phyloP scores from a whole-genome alignment of 2,113 vertebrate species.

The Sinocyclocheilus grahami region DNA sequence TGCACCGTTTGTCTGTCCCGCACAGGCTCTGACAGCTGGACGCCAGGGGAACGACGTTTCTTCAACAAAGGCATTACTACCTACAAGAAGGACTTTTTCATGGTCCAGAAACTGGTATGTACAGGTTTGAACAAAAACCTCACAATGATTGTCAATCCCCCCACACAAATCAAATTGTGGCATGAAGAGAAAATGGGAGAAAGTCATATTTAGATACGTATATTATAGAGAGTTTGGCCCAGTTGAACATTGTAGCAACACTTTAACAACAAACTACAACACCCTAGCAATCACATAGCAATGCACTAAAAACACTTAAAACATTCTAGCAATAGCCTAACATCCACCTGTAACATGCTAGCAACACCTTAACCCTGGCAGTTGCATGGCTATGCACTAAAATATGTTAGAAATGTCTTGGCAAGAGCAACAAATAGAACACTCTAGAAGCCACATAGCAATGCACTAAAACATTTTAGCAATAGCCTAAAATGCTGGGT shows the following conservation, averaged over 20 bases:
- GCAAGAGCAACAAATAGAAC: too few relatives aligned
- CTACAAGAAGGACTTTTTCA: constrained; percentile 97
- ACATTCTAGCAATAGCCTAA: neutral
- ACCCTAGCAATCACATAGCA: too few relatives aligned
- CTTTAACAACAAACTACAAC: too few relatives aligned
- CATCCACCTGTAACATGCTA: neutral
- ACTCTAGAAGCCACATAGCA: too few relatives aligned
- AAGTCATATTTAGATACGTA: neutral
- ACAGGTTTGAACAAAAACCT: neutral
- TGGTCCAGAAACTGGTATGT: constrained; percentile 94
- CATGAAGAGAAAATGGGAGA: neutral
- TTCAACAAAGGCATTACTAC: constrained; percentile 95
- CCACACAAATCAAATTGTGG: neutral
- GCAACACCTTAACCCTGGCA: neutral
- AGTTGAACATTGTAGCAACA: neutral
- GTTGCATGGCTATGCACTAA: too few relatives aligned
- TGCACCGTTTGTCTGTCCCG: neutral
- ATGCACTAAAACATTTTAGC: too few relatives aligned
- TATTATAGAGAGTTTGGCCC: neutral
- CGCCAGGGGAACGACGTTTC: constrained; percentile 83
- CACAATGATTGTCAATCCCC: neutral
- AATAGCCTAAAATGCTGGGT: too few relatives aligned
- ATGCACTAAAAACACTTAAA: too few relatives aligned
- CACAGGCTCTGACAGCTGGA: constrained; percentile 94
- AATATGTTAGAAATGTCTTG: too few relatives aligned